A percentile compares a stretch with the other conserved stretches of the same genome.
These are phyloP conservation scores for Isaurus tuberculatus DNA, from an alignment of 92 coral and sea anemone genomes.

Conservation along the genomic window DNA sequence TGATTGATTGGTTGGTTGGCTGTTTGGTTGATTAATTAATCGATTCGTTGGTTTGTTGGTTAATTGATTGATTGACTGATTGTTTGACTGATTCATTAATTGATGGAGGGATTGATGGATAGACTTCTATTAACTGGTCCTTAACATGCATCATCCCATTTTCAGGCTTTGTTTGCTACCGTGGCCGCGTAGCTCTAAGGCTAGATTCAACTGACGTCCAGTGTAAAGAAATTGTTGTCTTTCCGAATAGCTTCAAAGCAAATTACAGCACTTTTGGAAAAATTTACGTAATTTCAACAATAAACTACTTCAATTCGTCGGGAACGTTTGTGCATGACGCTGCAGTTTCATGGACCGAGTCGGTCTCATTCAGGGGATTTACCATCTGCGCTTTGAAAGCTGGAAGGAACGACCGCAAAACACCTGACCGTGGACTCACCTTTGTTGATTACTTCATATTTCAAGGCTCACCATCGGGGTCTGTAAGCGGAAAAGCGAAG, in stretches of 20 bases:
- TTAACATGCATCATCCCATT: not conserved
- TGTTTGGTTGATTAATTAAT: too few relatives aligned
- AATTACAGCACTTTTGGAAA: conserved; percentile 20
- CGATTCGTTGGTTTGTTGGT: too few relatives aligned
- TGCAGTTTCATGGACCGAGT: conserved; percentile 85
- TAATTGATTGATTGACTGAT: too few relatives aligned
- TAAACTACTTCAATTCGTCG: conserved; percentile 70
- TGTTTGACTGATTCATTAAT: too few relatives aligned
- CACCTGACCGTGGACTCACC: conserved; percentile 79
- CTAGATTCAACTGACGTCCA: conserved; percentile 63
- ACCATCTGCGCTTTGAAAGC: conserved; percentile 77
- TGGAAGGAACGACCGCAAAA: conserved; percentile 74
- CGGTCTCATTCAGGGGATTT: conserved; percentile 47
- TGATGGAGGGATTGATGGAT: too few relatives aligned
- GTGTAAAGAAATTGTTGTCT: conserved; percentile 60
- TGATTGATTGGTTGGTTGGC: too few relatives aligned
- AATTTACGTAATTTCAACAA: conserved; percentile 61
- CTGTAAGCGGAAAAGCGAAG: conserved; percentile 57
- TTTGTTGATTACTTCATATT: conserved; percentile 76
- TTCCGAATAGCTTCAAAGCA: conserved; percentile 22
- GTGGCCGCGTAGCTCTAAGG: conserved; percentile 70
- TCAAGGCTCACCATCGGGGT: conserved; percentile 75
- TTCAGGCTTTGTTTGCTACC: conserved; percentile 73
- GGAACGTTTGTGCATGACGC: conserved; percentile 74
- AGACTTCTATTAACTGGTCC: too few relatives aligned